These are phyloP conservation scores for Andrena bicolor DNA, from an alignment of 2,888 invertebrate genomes.

Conservation along the genomic window DNA sequence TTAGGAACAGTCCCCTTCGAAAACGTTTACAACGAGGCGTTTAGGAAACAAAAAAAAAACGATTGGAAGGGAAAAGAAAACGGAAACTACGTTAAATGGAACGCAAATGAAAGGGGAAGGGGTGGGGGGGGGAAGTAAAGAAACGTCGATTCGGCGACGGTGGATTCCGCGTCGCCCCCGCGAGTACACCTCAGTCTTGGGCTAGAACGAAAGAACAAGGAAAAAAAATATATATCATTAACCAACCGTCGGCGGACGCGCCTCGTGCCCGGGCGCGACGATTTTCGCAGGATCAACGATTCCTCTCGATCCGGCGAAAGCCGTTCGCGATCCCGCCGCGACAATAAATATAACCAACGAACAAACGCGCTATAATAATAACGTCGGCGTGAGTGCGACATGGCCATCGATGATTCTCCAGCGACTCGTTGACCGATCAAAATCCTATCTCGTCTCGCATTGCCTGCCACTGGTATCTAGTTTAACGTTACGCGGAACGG, in stretches of 20 bases:
- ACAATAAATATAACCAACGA: constrained; percentile 82
- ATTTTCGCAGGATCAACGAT: constrained; percentile 74
- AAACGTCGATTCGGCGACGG: constrained; percentile 45
- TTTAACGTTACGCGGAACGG: constrained; percentile 26
- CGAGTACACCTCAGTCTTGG: constrained; percentile 82
- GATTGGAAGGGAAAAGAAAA: constrained; percentile 35
- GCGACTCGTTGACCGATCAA: not conserved
- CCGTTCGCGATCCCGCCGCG: constrained; percentile 68
- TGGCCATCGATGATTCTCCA: constrained; percentile 41
- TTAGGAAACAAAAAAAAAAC: constrained; percentile 49
- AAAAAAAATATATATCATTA: constrained; percentile 16
- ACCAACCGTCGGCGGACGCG: constrained; percentile 49
- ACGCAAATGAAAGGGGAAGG: constrained; percentile 15
- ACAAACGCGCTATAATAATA: constrained; percentile 70
- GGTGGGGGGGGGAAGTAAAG: constrained; percentile 35
- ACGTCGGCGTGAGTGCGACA: constrained; percentile 39
- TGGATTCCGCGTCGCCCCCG: constrained; percentile 39
- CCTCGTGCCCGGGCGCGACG: constrained; percentile 59
- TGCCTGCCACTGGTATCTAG: not conserved
- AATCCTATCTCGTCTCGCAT: too few species aligned
- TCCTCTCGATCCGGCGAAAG: constrained; percentile 74
- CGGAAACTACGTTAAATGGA: constrained; percentile 39
- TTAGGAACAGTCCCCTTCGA: constrained; percentile 84
- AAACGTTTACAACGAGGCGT: constrained; percentile 71
- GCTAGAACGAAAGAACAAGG: constrained; percentile 76